These are phyloP conservation scores for Streptopelia turtur DNA, from an alignment of 2,797 vertebrate genomes.

Conservation along the genomic window DNA sequence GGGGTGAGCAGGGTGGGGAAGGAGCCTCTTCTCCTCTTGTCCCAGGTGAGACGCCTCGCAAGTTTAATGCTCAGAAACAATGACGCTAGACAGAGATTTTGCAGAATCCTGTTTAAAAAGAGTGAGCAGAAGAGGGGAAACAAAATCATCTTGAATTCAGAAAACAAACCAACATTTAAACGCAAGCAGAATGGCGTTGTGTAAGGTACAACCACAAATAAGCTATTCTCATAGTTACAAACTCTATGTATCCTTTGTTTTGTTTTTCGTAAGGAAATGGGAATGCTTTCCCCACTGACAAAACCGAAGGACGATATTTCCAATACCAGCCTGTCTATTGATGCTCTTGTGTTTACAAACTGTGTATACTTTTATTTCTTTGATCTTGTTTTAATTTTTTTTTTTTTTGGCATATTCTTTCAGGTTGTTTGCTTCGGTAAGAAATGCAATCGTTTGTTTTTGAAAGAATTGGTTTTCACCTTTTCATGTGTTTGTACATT, in stretches of 20 bases:
- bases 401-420: conserved; percentile 65
- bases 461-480: conserved; percentile 72
- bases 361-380: conserved; percentile 74
- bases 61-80: conserved; percentile 38
- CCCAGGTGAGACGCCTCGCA: conserved; percentile 52
- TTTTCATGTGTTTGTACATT: conserved; percentile 76
- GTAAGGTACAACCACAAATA: conserved; percentile 61
- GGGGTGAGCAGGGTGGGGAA: neutral
- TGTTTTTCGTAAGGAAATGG: conserved; percentile 59
- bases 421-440: conserved; percentile 80
- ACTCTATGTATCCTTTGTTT: conserved; percentile 50
- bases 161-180: neutral
- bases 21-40: neutral
- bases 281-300: conserved; percentile 61
- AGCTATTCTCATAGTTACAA: conserved; percentile 52
- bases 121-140: conserved; percentile 42
- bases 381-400: conserved; percentile 46
- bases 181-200: conserved; percentile 56
- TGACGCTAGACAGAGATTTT: neutral
- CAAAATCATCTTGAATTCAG: conserved; percentile 43
- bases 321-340: conserved; percentile 75
- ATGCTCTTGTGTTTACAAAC: conserved; percentile 84
- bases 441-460: conserved; percentile 77
- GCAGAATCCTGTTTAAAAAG: conserved; percentile 52
- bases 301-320: conserved; percentile 72